phyloP scores from a whole-genome alignment of 92 coral and sea anemone genomes.

The Meandrina meandrites region DNA sequence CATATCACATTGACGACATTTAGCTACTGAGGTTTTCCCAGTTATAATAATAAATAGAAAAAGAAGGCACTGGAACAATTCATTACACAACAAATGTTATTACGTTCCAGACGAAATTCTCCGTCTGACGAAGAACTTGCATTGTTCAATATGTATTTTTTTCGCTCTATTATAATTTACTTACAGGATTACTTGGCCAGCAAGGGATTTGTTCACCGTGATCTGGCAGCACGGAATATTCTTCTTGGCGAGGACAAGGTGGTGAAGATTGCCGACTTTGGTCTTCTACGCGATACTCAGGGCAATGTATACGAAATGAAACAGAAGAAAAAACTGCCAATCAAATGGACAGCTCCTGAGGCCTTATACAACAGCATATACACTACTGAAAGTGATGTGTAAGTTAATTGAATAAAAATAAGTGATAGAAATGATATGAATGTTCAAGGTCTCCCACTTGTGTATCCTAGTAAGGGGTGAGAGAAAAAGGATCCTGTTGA shows the following conservation, averaged over 20 bases:
- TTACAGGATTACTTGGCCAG: conserved; percentile 28
- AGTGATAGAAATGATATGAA: too few species aligned
- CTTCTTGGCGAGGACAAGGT: conserved; percentile 28
- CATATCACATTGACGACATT: too few species aligned
- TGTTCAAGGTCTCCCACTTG: too few species aligned
- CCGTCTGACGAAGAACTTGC: too few species aligned
- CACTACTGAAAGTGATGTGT: conserved; percentile 38
- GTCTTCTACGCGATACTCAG: conserved; percentile 16
- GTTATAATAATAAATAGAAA: too few species aligned
- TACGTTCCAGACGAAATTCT: not conserved
- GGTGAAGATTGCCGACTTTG: conserved; percentile 39
- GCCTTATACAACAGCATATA: conserved; percentile 24
- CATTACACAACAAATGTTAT: too few species aligned
- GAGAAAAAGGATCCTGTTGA: too few species aligned
- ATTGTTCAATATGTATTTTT: too few species aligned
- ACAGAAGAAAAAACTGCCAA: conserved; percentile 10
- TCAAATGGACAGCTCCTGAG: conserved; percentile 50
- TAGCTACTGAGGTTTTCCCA: too few species aligned
- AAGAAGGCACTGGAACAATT: too few species aligned
- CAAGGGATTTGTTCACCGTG: conserved; percentile 38
- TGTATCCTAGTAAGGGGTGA: too few species aligned
- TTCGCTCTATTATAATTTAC: not conserved
- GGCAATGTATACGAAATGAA: not conserved
- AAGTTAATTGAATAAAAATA: not conserved
- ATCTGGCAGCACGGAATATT: conserved; percentile 32